These are phyloP conservation scores for Anneissia japonica DNA, from an alignment of 35 echinoderm and acorn worm species.

Conservation along the genomic window DNA sequence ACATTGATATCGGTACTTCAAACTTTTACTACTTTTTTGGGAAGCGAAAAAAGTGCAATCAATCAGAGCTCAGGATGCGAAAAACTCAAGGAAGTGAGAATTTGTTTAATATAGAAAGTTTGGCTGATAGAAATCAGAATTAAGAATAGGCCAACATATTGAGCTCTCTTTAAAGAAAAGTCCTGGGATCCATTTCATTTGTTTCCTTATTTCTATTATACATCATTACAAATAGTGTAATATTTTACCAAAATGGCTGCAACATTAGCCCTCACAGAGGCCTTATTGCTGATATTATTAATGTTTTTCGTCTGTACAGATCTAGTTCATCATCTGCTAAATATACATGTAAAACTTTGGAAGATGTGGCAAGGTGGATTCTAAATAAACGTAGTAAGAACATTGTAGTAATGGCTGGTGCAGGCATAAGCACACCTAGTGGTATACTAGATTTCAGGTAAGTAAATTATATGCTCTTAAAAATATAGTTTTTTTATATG, in stretches of 20 bases:
- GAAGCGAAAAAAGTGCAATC: background rate
- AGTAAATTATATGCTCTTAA: background rate
- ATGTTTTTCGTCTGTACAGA: background rate
- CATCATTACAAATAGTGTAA: background rate
- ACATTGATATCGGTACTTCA: background rate
- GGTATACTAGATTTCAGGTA: constrained; percentile 98
- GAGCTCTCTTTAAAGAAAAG: no score
- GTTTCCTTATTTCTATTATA: background rate
- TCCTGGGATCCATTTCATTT: no score
- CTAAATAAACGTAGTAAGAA: constrained; percentile 63
- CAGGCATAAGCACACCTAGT: constrained; percentile 95
- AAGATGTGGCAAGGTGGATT: constrained; percentile 83
- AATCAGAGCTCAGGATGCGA: background rate
- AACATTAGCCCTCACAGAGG: background rate
- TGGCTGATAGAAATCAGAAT: no score
- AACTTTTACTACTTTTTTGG: background rate
- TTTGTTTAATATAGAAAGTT: background rate
- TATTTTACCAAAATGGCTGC: background rate
- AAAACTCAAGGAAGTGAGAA: background rate
- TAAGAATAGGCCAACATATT: no score
- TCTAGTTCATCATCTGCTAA: constrained; percentile 41
- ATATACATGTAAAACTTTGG: constrained; percentile 47
- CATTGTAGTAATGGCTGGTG: constrained; percentile 94
- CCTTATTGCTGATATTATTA: background rate
- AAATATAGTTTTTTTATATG: no score